phyloP scores from a whole-genome alignment of 2,113 vertebrate genomes.

The Barnardius zonarius region DNA sequence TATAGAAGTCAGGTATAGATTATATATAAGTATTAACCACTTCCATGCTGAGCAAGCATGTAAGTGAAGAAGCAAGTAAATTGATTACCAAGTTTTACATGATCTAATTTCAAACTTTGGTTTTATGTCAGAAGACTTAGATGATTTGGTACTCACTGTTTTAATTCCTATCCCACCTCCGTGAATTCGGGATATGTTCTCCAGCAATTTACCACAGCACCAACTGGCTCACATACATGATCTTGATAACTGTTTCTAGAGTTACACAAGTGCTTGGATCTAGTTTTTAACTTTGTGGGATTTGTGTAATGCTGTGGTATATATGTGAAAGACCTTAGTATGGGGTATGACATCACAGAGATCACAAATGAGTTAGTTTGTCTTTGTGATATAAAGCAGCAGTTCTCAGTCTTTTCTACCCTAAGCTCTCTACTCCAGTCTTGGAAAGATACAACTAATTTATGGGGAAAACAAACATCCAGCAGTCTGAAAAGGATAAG shows the following conservation, averaged over 20 bases:
- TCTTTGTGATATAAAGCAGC: background rate
- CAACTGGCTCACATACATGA: background rate
- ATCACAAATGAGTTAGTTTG: background rate
- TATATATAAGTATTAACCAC: background rate
- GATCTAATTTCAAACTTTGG: background rate
- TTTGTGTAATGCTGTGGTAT: background rate
- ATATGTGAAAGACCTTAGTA: background rate
- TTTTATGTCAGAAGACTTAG: background rate
- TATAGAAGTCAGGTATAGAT: background rate
- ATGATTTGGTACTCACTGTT: background rate
- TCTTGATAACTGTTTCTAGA: background rate
- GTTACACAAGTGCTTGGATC: background rate
- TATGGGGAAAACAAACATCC: background rate
- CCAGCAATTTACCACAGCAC: background rate
- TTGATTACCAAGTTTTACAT: background rate
- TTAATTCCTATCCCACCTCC: background rate
- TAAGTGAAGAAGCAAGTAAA: background rate
- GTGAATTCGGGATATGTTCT: background rate
- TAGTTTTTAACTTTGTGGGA: background rate
- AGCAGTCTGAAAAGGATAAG: background rate
- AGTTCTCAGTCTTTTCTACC: background rate
- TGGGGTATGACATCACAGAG: background rate
- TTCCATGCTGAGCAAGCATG: background rate
- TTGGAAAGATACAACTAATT: background rate
- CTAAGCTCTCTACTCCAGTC: background rate